These are phyloP conservation scores for Steinernema khuongi DNA, from an alignment of 1,140 invertebrate species.

Conservation along the genomic window DNA sequence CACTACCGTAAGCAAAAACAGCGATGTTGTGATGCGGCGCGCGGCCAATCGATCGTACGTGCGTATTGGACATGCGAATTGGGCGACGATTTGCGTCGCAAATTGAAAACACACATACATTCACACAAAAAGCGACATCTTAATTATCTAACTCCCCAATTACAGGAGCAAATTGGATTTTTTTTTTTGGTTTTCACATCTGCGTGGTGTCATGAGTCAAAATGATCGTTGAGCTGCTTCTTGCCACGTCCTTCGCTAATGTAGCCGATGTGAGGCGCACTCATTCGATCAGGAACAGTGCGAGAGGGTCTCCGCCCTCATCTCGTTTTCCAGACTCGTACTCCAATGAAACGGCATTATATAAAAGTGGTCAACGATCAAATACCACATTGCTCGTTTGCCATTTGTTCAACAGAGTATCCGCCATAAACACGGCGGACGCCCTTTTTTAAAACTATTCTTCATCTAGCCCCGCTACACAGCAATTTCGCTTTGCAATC, in stretches of 20 bases:
- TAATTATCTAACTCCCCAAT: too few species aligned
- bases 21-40: too few species aligned
- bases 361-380: background rate
- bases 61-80: too few species aligned
- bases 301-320: background rate
- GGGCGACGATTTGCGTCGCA: too few species aligned
- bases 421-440: too few species aligned
- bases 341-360: background rate
- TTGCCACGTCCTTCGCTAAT: background rate
- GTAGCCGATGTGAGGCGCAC: background rate
- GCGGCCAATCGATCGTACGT: too few species aligned
- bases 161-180: background rate
- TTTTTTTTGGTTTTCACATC: background rate
- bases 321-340: background rate
- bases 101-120: too few species aligned
- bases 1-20: too few species aligned
- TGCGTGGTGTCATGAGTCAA: background rate
- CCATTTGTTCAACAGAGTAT: background rate
- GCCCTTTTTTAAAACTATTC: too few species aligned
- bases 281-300: conserved; percentile 2
- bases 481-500: too few species aligned
- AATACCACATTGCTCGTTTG: background rate
- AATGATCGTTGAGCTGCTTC: background rate
- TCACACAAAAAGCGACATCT: too few species aligned
- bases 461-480: too few species aligned